phyloP scores from a whole-genome alignment of 2,888 invertebrate species.

The Furcula furcula region DNA sequence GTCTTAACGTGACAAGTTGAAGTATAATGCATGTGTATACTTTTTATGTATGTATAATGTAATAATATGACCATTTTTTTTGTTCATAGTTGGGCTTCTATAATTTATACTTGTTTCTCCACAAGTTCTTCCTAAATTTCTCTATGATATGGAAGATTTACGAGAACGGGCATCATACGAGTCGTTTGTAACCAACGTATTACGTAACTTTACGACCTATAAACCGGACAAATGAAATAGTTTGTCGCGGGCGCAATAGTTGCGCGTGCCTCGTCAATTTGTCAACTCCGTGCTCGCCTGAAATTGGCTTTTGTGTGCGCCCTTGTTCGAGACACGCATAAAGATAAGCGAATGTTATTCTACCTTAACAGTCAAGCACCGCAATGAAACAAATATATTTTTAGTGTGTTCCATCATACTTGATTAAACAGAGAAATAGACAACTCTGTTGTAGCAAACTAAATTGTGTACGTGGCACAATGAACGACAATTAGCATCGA shows the following conservation, averaged over 20 bases:
- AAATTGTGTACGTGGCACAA: too few species aligned
- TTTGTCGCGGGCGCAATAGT: constrained; percentile 42
- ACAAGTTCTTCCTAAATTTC: too few species aligned
- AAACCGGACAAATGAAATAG: constrained; percentile 61
- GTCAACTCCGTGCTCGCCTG: constrained; percentile 43
- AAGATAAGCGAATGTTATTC: constrained; percentile 37
- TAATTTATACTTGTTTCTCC: too few species aligned
- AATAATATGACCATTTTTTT: too few species aligned
- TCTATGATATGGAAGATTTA: neutral
- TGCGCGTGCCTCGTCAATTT: constrained; percentile 45
- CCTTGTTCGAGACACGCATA: constrained; percentile 29
- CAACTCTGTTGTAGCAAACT: too few species aligned
- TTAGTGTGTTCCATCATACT: too few species aligned
- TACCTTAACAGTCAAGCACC: constrained; percentile 25
- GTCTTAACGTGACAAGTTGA: too few species aligned
- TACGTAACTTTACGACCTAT: constrained; percentile 48
- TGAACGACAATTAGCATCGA: too few species aligned
- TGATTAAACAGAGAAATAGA: too few species aligned
- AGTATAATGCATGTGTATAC: too few species aligned
- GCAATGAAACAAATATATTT: constrained; percentile 4
- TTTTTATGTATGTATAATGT: too few species aligned
- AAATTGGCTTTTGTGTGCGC: constrained; percentile 48
- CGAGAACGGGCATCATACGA: neutral
- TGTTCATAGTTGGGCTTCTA: too few species aligned
- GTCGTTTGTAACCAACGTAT: constrained; percentile 37